Conservation (phyloP, 2,113 vertebrate genomes). For the Chroicocephalus ridibundus region DNA sequence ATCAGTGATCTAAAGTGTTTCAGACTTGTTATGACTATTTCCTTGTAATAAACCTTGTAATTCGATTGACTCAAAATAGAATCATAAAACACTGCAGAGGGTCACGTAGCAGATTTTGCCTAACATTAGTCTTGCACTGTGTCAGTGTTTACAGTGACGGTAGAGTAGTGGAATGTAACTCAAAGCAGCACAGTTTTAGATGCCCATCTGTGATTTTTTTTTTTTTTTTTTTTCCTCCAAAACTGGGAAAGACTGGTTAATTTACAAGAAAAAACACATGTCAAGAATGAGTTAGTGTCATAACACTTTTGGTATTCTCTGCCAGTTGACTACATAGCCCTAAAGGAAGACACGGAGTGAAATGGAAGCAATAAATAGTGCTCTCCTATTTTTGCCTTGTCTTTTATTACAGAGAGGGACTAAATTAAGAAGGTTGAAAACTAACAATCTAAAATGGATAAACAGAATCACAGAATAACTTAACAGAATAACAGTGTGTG, state of each 20-base stretch:
- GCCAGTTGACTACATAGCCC: neutral
- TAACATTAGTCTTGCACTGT: neutral
- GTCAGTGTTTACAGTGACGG: neutral
- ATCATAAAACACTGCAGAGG: neutral
- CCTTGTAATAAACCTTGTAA: conserved; percentile 35
- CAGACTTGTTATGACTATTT: conserved; percentile 44
- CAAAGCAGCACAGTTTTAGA: neutral
- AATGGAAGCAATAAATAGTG: neutral
- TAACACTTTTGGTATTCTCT: neutral
- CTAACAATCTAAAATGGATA: neutral
- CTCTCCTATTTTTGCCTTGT: neutral
- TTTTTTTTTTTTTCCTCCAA: too few species aligned
- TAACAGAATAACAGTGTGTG: neutral
- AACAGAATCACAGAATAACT: neutral
- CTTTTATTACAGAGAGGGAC: neutral
- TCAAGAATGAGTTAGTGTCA: neutral
- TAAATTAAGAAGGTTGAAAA: neutral
- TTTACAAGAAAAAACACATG: neutral
- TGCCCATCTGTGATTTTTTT: neutral
- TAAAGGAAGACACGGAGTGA: neutral
- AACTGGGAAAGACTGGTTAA: neutral
- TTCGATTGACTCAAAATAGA: conserved; percentile 43
- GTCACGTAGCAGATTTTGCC: neutral
- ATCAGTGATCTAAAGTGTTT: conserved; percentile 45
- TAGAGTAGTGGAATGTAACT: neutral